Evolutionary conservation across 2,113 vertebrate genomes (phyloP), one percentile per base, ranked within the genome.

Genomic region (Anolis sagrei): DNA sequence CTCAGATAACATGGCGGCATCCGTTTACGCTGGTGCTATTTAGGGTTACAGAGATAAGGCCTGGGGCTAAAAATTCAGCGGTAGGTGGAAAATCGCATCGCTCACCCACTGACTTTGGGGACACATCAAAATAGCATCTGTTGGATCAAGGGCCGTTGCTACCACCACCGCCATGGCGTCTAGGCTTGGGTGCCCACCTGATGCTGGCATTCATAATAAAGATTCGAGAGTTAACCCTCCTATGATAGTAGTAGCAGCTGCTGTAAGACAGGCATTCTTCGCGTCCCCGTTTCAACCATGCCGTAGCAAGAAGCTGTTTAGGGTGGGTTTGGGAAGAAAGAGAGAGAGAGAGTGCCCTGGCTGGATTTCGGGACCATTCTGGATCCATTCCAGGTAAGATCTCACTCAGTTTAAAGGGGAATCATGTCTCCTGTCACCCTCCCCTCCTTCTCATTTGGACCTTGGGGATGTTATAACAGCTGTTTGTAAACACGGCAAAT

Each of bases 401-500:
- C 86, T 88, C 85, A 83, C 49, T 68, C 70, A 88, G 48, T 87
- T 29, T 82, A 25, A 82, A 73, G 75, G 79, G 68, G 83, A 83
- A 85, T 81, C 81, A 88, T 88, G 87, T 61, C 66, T 73, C 34
- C 48, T 18, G 6, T 39, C 3, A 8, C 2, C 25, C 23, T 49
- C 49, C 44, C 64, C 9, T 39, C 27, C 39, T 64, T 34, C 77
- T n/a, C 54, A 34, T 91, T 91, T 81, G 86, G 91, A 90, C 84
- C 85, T 89, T 32, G 61, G 91, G 87, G 94, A 92, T 93, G 88
- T 92, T 92, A 76, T 84, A 84, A 89, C 94, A 94, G 92, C 93
- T 93, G 91, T 94, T 94, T 94, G 92, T 94, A 93, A 94, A 94
- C 92, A 93, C 74, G 85, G 83, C 64, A 54, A 82, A 29, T 89